phyloP scores from a whole-genome alignment of 1,140 invertebrate genomes.

The Colletes gigas region DNA sequence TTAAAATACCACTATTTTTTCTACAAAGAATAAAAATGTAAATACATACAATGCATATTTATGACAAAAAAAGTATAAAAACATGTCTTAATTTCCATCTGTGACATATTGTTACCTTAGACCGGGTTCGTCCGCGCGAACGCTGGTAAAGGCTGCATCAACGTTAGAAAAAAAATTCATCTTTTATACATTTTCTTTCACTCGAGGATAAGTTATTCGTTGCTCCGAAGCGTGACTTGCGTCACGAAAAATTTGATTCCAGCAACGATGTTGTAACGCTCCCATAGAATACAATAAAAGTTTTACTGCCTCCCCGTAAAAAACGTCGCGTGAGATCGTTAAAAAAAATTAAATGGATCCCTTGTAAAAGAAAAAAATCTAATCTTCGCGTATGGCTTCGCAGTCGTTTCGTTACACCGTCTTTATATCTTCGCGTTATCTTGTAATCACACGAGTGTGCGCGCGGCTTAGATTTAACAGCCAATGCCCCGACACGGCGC shows the following conservation, averaged over 20 bases:
- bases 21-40: too few relatives aligned
- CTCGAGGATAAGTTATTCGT: background rate
- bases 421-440: background rate
- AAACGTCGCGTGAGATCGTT: conserved; percentile 1
- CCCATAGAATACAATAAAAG: background rate
- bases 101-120: too few relatives aligned
- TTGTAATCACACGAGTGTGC: background rate
- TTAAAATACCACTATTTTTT: too few relatives aligned
- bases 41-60: too few relatives aligned
- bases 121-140: too few relatives aligned
- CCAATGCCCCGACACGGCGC: background rate
- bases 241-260: background rate
- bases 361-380: background rate
- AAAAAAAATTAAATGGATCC: conserved; percentile 8
- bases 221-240: background rate
- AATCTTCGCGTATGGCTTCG: background rate
- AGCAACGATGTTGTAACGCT: background rate
- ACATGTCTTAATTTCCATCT: too few relatives aligned
- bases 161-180: background rate
- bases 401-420: conserved; percentile 5
- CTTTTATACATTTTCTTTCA: background rate
- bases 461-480: too few relatives aligned
- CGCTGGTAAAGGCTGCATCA: too few relatives aligned
- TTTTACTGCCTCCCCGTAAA: background rate
- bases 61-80: too few relatives aligned